Percentiles rank a stretch among this genome's conserved stretches.
These are phyloP conservation scores for Tachystola acroxantha DNA, from an alignment of 2,888 invertebrate species.

Conservation along the genomic window DNA sequence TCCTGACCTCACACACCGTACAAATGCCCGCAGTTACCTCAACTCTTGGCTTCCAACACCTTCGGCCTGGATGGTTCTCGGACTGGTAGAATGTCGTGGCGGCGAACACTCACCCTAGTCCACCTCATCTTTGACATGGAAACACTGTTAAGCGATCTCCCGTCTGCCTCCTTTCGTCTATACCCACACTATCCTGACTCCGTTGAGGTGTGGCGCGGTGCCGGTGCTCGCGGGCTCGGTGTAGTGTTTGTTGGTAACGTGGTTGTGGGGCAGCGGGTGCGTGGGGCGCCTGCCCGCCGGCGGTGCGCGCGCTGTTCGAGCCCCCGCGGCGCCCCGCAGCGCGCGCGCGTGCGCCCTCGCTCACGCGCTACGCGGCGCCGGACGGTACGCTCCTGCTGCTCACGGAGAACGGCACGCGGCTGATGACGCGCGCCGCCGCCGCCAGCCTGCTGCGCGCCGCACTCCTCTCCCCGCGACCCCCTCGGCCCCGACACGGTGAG, in stretches of 20 bases:
- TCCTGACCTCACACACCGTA: constrained; percentile 76
- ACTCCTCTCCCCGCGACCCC: constrained; percentile 75
- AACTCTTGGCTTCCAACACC: constrained; percentile 76
- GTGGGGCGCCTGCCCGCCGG: constrained; percentile 71
- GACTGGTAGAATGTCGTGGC: constrained; percentile 50
- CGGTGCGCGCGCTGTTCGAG: constrained; percentile 76
- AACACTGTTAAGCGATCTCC: constrained; percentile 57
- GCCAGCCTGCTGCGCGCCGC: constrained; percentile 75
- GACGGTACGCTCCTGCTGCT: constrained; percentile 81
- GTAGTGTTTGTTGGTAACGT: constrained; percentile 65
- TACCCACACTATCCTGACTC: background rate
- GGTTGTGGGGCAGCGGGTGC: constrained; percentile 73
- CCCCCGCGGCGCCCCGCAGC: constrained; percentile 60
- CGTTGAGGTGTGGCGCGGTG: constrained; percentile 9
- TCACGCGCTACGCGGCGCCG: constrained; percentile 80
- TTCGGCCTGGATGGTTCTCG: constrained; percentile 63
- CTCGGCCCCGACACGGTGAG: constrained; percentile 74
- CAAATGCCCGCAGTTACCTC: constrained; percentile 78
- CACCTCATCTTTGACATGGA: constrained; percentile 43
- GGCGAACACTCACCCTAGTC: constrained; percentile 58
- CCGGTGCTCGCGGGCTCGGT: constrained; percentile 7
- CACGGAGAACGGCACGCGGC: constrained; percentile 81
- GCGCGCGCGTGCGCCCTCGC: constrained; percentile 65
- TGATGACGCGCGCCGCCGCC: constrained; percentile 74
- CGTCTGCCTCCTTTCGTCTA: background rate